Evolutionary conservation across 2,797 vertebrate genomes (phyloP), one percentile per base, ranked within the genome.

Genomic region (Dromococcyx pavoninus): DNA sequence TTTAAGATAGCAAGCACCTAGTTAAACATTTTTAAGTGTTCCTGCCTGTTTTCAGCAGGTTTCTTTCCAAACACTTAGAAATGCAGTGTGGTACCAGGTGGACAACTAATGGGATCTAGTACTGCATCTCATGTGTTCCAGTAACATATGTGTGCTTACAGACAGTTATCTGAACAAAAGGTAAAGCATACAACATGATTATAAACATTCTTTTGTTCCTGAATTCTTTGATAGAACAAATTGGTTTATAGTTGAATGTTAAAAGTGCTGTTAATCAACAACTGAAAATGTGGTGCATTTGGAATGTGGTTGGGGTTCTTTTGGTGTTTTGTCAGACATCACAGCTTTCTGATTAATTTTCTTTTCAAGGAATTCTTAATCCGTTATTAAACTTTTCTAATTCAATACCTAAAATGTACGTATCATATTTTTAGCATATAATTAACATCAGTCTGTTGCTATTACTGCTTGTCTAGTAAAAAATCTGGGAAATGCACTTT

Each of bases 11-110:
- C 9, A 33, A 37, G 3, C 1, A 18, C 11, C 9, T 57, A 27
- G 3, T 14, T 50, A 5, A 30, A 14, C 3, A 12, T 9, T 61
- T 91, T 33, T 19, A 27, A 58, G 10, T 61, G 22, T 79, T 79
- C 9, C 18, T 37, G 2, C 5, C 17, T 57, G 1, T 30, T 11
- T 56, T 78, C 0, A 19, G 25, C 50, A 21, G 4, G n/a, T 17
- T 35, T 70, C 85, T 82, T 79, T 80, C 1, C 0, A 0, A 32
- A 28, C 11, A 50, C 5, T 54, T 13, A 33, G 25, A 5, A 1
- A 23, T 48, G 57, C n/a, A 71, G 6, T 71, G 17, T 27, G 10
- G 23, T 43, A 58, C 6, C 33, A 79, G 4, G 5, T 32, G 11
- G 32, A 23, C 33, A 69, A 15, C 3, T 46, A 91, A 48, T 30